Evolutionary conservation across 2,113 vertebrate genomes (phyloP).

Genomic region (Rynchops niger): DNA sequence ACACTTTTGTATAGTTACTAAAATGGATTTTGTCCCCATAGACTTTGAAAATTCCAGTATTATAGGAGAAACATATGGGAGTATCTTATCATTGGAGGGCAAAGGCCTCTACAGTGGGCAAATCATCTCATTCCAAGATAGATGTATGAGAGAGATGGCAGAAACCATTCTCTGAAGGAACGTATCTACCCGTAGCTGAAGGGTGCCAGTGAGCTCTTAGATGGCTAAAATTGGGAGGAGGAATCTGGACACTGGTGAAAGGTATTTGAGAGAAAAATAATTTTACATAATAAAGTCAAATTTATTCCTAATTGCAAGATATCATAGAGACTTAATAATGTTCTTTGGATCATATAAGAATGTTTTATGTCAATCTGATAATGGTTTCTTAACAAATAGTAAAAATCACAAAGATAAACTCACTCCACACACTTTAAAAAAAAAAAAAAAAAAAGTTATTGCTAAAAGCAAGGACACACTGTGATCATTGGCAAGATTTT

Average conservation of each 20-base stretch:
- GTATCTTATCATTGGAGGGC: background rate
- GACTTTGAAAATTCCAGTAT: background rate
- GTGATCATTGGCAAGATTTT: background rate
- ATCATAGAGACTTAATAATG: background rate
- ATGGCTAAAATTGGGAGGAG: background rate
- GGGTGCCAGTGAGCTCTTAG: background rate
- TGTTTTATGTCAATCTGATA: background rate
- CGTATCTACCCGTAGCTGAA: background rate
- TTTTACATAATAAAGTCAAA: background rate
- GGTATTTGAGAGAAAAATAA: background rate
- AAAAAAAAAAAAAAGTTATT: background rate
- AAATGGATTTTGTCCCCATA: background rate
- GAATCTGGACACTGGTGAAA: background rate
- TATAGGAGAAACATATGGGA: background rate
- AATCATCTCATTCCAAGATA: background rate
- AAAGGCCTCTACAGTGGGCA: background rate
- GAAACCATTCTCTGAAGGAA: background rate
- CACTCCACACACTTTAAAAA: background rate
- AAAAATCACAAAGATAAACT: background rate
- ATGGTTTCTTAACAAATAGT: background rate
- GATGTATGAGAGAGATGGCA: background rate
- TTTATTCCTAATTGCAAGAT: background rate
- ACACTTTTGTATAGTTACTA: background rate
- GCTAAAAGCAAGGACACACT: background rate
- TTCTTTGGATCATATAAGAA: background rate